Evolutionary conservation across 2,888 invertebrate species (phyloP).

Genomic region (Pimpla rufipes): DNA sequence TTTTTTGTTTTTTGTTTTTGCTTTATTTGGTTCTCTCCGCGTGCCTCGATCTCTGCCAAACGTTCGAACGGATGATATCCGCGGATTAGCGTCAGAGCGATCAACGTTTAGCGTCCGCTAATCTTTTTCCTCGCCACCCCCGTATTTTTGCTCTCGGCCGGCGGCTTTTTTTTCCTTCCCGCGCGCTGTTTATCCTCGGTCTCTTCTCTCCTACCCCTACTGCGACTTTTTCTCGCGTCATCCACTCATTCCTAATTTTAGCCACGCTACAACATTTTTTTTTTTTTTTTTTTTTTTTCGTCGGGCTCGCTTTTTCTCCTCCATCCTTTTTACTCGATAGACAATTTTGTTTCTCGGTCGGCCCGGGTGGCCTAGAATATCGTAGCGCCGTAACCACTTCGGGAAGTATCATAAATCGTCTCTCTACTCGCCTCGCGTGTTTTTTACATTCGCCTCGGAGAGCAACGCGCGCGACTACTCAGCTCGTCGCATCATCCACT

Average conservation of each 20-base stretch:
- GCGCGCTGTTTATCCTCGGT: too few relatives aligned
- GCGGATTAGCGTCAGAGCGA: conserved; percentile 77
- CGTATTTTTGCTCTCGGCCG: background rate
- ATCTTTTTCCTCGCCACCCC: conserved; percentile 45
- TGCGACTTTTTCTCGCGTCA: conserved; percentile 32
- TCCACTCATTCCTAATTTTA: conserved; percentile 67
- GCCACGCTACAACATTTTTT: conserved; percentile 57
- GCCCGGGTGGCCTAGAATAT: conserved; percentile 36
- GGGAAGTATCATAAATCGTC: conserved; percentile 61
- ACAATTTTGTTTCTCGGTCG: conserved; percentile 43
- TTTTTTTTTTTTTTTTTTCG: conserved; percentile 22
- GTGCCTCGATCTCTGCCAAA: conserved; percentile 47
- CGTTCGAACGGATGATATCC: conserved; percentile 33
- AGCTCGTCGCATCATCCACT: conserved; percentile 38
- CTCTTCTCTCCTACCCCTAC: background rate
- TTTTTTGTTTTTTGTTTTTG: conserved; percentile 41
- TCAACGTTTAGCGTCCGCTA: conserved; percentile 74
- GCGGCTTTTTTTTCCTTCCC: conserved; percentile 10
- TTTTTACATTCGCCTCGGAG: conserved; percentile 43
- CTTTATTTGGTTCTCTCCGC: conserved; percentile 27
- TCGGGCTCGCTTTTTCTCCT: conserved; percentile 32
- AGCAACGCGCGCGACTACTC: conserved; percentile 4
- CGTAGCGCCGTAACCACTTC: conserved; percentile 4
- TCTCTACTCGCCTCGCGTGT: conserved; percentile 41
- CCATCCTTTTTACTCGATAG: conserved; percentile 48